Percentiles rank a stretch among this genome's conserved stretches.
Conservation (phyloP, 2,888 invertebrate species). For the Germaria angustata region DNA sequence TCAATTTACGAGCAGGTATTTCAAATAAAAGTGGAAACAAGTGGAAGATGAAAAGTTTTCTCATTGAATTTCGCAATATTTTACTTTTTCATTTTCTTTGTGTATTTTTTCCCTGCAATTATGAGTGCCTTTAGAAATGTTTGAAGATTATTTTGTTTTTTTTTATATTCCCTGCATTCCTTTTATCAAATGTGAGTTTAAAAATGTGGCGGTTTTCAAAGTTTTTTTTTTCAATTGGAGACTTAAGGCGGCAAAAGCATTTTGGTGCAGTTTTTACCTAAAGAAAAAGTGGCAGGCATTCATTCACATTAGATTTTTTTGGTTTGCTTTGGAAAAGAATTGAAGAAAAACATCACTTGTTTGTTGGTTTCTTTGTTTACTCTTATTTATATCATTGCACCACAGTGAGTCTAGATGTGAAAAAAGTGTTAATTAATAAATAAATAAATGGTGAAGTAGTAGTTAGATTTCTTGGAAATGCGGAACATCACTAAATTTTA, state of each 20-base stretch:
- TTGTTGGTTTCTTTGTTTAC: not conserved
- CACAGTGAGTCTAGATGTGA: no score
- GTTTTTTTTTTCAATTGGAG: not conserved
- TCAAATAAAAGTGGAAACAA: not conserved
- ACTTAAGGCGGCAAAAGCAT: slow-evolving; percentile 4
- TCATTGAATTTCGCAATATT: slow-evolving; percentile 9
- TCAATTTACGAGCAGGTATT: not conserved
- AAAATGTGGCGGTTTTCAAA: not conserved
- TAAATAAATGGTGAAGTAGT: no score
- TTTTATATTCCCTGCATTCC: not conserved
- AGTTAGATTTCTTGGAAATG: no score
- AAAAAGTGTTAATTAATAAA: no score
- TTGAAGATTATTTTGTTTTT: slow-evolving; percentile 47
- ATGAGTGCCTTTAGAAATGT: slow-evolving; percentile 32
- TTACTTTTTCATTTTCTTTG: not conserved
- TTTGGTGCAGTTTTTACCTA: not conserved
- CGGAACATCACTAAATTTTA: no score
- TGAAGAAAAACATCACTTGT: not conserved
- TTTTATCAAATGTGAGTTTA: not conserved
- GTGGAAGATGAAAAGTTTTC: not conserved
- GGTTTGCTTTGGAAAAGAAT: not conserved
- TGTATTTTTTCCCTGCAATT: not conserved
- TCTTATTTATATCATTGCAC: not conserved
- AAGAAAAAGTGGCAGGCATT: not conserved
- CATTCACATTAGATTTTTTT: not conserved